Percentiles rank a stretch among this genome's conserved stretches.
These are phyloP conservation scores for Gymnoscopelus braueri DNA, from an alignment of 2,797 vertebrate species.

Conservation along the genomic window DNA sequence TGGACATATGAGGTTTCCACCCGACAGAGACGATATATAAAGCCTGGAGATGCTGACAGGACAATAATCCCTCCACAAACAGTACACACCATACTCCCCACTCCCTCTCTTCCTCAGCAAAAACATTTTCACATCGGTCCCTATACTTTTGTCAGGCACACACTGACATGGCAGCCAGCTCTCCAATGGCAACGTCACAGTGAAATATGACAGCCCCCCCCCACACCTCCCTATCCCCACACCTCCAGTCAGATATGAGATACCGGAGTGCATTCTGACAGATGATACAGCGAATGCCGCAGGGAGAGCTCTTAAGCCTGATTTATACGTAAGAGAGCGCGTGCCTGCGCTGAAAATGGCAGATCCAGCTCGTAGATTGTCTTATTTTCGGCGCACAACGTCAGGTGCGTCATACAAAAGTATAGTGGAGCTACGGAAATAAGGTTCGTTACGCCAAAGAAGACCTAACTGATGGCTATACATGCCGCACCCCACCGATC, in stretches of 20 bases:
- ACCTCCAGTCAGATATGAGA: constrained; percentile 43
- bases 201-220: constrained; percentile 62
- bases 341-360: not conserved
- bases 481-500: constrained; percentile 31
- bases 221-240: not conserved
- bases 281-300: constrained; percentile 25
- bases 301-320: too few species aligned
- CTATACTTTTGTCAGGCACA: constrained; percentile 25
- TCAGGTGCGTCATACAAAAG: too few species aligned
- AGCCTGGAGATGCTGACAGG: constrained; percentile 56
- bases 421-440: not conserved
- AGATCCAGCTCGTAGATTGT: not conserved
- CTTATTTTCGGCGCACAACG: too few species aligned
- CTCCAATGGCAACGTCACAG: constrained; percentile 61
- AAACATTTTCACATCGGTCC: constrained; percentile 65
- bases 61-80: constrained; percentile 44
- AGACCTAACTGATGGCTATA: not conserved
- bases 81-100: too few species aligned
- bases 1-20: too few species aligned
- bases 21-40: too few species aligned
- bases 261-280: constrained; percentile 52
- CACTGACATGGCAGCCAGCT: constrained; percentile 55
- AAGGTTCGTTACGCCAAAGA: not conserved
- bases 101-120: constrained; percentile 45
- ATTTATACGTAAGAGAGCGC: not conserved